Conservation (phyloP, 2,797 vertebrate species). For the Valencia hispanica region DNA sequence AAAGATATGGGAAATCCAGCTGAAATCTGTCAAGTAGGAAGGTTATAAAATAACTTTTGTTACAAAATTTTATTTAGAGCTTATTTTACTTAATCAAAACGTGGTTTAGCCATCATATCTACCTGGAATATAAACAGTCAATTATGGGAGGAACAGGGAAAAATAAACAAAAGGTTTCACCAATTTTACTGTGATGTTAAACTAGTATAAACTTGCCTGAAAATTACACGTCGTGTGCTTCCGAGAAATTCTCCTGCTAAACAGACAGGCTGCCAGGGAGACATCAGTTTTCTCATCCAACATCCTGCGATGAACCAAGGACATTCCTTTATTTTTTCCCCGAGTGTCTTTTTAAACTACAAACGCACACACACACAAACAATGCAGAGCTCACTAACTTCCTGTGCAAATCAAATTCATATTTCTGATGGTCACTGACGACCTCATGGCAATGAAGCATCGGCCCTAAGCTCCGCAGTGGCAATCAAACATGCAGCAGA, state of each 20-base stretch:
- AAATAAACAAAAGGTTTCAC: slow-evolving; percentile 46
- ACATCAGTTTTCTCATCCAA: slow-evolving; percentile 76
- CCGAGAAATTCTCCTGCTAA: slow-evolving; percentile 69
- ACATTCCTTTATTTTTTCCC: slow-evolving; percentile 51
- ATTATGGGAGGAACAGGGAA: slow-evolving; percentile 38
- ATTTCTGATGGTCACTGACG: slow-evolving; percentile 80
- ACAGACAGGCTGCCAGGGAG: slow-evolving; percentile 76
- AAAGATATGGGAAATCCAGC: slow-evolving; percentile 39
- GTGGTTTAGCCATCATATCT: not conserved
- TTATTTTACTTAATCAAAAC: not conserved
- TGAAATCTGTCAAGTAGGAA: slow-evolving; percentile 37
- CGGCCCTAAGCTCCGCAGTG: slow-evolving; percentile 77
- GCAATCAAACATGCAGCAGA: slow-evolving; percentile 76
- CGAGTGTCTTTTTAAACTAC: slow-evolving; percentile 28
- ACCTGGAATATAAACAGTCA: not conserved
- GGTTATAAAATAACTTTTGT: not conserved
- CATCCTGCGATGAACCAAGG: slow-evolving; percentile 70
- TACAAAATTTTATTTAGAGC: not conserved
- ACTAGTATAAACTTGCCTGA: slow-evolving; percentile 68
- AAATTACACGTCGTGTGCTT: slow-evolving; percentile 71
- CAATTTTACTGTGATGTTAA: slow-evolving; percentile 61
- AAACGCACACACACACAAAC: slow-evolving; percentile 5
- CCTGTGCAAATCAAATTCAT: slow-evolving; percentile 79
- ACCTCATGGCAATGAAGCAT: slow-evolving; percentile 84
- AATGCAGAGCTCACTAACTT: slow-evolving; percentile 55